A percentile compares a stretch with the other conserved stretches of the same genome.
These are phyloP conservation scores for Episyrphus balteatus DNA, from an alignment of 1,140 invertebrate species.

Conservation along the genomic window DNA sequence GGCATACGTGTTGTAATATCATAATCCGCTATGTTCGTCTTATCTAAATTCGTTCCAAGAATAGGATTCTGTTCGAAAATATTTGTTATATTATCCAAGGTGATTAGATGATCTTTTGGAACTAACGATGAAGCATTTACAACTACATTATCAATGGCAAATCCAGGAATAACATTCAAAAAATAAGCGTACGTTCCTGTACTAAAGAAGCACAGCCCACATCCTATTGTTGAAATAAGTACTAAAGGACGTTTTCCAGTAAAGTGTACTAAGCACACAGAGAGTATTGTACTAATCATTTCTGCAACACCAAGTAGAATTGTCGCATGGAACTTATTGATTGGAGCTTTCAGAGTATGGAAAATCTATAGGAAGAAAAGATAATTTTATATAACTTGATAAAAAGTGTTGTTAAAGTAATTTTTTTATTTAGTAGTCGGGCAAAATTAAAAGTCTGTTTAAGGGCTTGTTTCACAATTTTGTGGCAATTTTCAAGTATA, in stretches of 20 bases:
- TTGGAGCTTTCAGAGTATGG: constrained; percentile 50
- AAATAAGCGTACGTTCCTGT: constrained; percentile 34
- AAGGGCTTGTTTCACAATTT: too few species aligned
- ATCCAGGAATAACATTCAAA: constrained; percentile 25
- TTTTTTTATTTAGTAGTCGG: too few species aligned
- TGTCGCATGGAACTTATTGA: constrained; percentile 61
- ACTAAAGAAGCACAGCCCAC: constrained; percentile 47
- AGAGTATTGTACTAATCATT: constrained; percentile 48
- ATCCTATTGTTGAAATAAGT: constrained; percentile 52
- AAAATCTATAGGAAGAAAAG: constrained; percentile 43
- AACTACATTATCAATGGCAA: constrained; percentile 32
- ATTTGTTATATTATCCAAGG: constrained; percentile 28
- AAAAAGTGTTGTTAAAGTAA: too few species aligned
- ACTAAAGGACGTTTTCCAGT: constrained; percentile 56
- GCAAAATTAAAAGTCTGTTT: too few species aligned
- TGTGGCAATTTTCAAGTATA: too few species aligned
- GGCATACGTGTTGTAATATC: too few species aligned
- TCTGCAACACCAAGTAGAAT: constrained; percentile 56
- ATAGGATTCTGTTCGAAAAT: constrained; percentile 17
- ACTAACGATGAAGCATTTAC: constrained; percentile 27
- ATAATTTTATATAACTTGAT: too few species aligned
- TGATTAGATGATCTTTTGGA: constrained; percentile 23
- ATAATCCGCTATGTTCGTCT: too few species aligned
- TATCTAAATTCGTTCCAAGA: too few species aligned
- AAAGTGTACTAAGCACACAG: constrained; percentile 53